These are phyloP conservation scores for Glyptemys insculpta DNA, from an alignment of 2,797 vertebrate genomes.

Conservation along the genomic window DNA sequence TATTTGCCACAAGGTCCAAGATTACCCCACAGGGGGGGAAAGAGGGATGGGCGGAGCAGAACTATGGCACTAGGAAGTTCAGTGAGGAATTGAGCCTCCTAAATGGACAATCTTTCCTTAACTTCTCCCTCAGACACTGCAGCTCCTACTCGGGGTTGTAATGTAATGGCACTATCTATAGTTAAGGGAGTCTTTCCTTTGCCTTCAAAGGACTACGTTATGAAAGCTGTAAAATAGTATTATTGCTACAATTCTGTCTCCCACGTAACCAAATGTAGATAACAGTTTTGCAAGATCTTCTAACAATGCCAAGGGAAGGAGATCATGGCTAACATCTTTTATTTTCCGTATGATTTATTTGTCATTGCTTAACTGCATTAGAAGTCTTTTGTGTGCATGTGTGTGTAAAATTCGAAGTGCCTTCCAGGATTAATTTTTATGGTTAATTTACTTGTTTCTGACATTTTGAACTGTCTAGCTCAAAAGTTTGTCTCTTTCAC, in stretches of 20 bases:
- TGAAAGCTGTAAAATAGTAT: not conserved
- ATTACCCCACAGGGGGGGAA: not conserved
- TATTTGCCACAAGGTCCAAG: not conserved
- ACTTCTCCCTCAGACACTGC: not conserved
- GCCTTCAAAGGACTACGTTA: not conserved
- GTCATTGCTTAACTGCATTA: not conserved
- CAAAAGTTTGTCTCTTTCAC: no score
- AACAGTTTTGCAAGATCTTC: not conserved
- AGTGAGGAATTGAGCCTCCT: not conserved
- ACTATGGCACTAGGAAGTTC: rapidly evolving
- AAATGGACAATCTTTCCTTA: not conserved
- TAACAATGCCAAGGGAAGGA: not conserved
- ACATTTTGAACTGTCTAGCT: not conserved
- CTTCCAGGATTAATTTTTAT: not conserved
- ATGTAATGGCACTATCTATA: rapidly evolving
- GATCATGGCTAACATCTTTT: not conserved
- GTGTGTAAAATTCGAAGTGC: slow-evolving; percentile 9
- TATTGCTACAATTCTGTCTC: not conserved
- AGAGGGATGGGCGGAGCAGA: not conserved
- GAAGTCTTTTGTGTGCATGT: not conserved
- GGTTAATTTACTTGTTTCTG: slow-evolving; percentile 1
- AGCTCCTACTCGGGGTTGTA: not conserved
- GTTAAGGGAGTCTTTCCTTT: not conserved
- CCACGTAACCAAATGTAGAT: not conserved
- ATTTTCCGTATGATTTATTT: not conserved